Conservation (phyloP, 1,140 invertebrate species). For the Anoplolepis gracilipes region DNA sequence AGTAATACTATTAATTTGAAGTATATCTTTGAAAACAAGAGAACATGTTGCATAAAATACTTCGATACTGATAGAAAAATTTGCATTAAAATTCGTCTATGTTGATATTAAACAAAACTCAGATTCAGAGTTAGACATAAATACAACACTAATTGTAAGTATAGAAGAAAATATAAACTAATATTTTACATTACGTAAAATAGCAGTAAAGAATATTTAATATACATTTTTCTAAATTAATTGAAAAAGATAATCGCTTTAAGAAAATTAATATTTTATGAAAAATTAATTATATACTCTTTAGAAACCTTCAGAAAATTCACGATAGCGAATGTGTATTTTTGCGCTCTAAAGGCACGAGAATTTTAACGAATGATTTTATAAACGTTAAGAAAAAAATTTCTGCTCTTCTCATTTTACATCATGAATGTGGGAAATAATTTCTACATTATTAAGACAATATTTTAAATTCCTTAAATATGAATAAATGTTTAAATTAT, state of each 20-base stretch:
- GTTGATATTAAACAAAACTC: background rate
- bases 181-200: background rate
- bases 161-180: background rate
- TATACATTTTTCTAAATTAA: conserved; percentile 7
- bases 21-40: background rate
- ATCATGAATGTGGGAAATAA: conserved; percentile 24
- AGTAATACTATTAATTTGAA: background rate
- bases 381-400: background rate
- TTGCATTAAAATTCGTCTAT: background rate
- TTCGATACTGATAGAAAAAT: background rate
- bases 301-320: background rate
- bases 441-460: background rate
- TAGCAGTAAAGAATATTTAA: background rate
- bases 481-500: background rate
- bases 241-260: background rate
- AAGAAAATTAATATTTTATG: background rate
- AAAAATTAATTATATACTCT: background rate
- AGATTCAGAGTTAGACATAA: background rate
- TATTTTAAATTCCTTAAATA: background rate
- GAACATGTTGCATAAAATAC: background rate
- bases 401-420: conserved; percentile 10
- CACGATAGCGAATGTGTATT: background rate
- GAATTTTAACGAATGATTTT: conserved; percentile 22
- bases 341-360: conserved; percentile 31
- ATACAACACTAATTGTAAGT: background rate